Percentiles rank a stretch among this genome's conserved stretches.
These are phyloP conservation scores for Schizotus pectinicornis DNA, from an alignment of 2,888 invertebrate genomes.

Conservation along the genomic window DNA sequence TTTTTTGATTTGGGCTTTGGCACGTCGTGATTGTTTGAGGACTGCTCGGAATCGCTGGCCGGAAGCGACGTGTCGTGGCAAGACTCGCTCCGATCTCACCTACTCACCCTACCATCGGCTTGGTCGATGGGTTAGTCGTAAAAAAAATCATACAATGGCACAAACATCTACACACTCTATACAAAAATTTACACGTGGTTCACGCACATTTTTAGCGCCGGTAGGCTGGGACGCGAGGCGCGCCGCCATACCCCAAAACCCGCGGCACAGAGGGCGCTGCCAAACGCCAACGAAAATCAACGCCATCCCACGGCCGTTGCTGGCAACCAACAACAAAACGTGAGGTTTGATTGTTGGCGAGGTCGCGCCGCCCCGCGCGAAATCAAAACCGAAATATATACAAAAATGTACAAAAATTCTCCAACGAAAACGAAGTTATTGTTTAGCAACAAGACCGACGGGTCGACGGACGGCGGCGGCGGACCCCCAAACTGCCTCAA, in stretches of 20 bases:
- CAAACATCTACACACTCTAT: slow-evolving; percentile 34
- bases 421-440: slow-evolving; percentile 1
- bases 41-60: slow-evolving; percentile 1
- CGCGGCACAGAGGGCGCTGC: no score
- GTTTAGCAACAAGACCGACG: background rate
- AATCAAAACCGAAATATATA: slow-evolving; percentile 34
- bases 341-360: no score
- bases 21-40: slow-evolving; percentile 6
- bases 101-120: slow-evolving; percentile 9
- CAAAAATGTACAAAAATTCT: slow-evolving; percentile 39
- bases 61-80: slow-evolving; percentile 10
- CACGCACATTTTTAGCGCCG: slow-evolving; percentile 5
- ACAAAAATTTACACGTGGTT: slow-evolving; percentile 38
- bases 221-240: background rate
- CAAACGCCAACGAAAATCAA: no score
- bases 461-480: no score
- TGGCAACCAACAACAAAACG: no score
- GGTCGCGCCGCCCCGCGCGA: slow-evolving; percentile 20
- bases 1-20: slow-evolving; percentile 16
- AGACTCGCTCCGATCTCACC: slow-evolving; percentile 4
- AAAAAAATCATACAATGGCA: slow-evolving; percentile 27
- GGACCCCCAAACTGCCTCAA: no score
- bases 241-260: no score
- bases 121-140: slow-evolving; percentile 5
- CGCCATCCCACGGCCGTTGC: no score